These are phyloP conservation scores for Siphamia tubifer DNA, from an alignment of 2,113 vertebrate genomes.

Conservation along the genomic window DNA sequence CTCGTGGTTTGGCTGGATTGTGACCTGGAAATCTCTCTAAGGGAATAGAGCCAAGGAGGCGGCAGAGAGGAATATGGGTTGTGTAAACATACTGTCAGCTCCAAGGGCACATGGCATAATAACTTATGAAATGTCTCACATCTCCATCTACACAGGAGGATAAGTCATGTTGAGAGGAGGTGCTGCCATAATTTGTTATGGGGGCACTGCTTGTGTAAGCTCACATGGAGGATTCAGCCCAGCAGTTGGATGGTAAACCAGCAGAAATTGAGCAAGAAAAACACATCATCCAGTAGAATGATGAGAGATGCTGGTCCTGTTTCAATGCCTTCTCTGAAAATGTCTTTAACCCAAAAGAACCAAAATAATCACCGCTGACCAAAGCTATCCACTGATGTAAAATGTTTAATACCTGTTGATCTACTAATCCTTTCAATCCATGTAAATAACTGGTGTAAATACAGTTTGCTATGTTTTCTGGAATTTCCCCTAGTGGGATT, in stretches of 20 bases:
- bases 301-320: slow-evolving; percentile 21
- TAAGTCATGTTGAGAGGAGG: slow-evolving; percentile 48
- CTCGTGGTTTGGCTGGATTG: background rate
- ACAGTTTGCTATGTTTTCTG: no score
- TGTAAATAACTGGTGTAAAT: no score
- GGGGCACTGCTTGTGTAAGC: slow-evolving; percentile 32
- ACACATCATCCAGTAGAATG: background rate
- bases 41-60: slow-evolving; percentile 18
- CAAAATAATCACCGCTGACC: no score
- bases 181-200: slow-evolving; percentile 52
- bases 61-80: slow-evolving; percentile 43
- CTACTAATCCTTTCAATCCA: no score
- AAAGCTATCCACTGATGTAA: no score
- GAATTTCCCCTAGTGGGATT: no score
- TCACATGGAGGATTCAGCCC: slow-evolving; percentile 22
- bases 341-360: no score
- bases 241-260: slow-evolving; percentile 20
- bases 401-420: no score
- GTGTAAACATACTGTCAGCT: slow-evolving; percentile 55
- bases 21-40: slow-evolving; percentile 42
- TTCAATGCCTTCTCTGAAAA: slow-evolving; percentile 20
- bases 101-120: slow-evolving; percentile 52
- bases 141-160: slow-evolving; percentile 40
- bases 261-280: background rate
- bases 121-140: slow-evolving; percentile 59